Evolutionary conservation across 2,888 invertebrate genomes (phyloP), one percentile per base, ranked within the genome.

Genomic region (Hofmannophila pseudospretella): DNA sequence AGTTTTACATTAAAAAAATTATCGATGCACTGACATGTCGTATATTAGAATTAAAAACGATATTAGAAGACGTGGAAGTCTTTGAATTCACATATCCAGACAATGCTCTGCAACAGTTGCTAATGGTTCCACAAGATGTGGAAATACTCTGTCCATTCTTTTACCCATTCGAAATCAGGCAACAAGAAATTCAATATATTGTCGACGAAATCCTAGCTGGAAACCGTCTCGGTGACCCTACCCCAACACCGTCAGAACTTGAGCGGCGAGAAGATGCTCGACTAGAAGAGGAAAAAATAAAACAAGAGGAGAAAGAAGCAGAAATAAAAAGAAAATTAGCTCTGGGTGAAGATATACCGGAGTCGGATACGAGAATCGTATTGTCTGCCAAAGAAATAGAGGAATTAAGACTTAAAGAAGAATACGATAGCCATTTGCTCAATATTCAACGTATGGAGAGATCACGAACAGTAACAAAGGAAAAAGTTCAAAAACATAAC

Each of bases 51-150:
- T 62, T 91, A 12, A 90, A 90, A 57, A 58, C 68, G 20, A 85
- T 88, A 29, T 58, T 92, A 10, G 87, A 89, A 51, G 80, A 88
- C 42, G 73, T 90, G 7, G 89, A 90, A 60, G 72, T 79, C 4
- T 88, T 89, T 4, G 90, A 92, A 58, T 90, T 82, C 54, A 93
- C 93, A 34, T 94, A 93, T 72, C 88, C 93, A 32, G 94, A 95
- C 58, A 91, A 93, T 52, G 88, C 90, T 16, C 64, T 94, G 33
- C 88, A 91, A 34, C 91, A 92, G 70, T 67, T 93, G 63, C 90
- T 93, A 43, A 84, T 94, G 47, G 88, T 91, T 11, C 94, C 94
- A 0, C 79, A 89, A 25, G 89, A 91, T 42, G 67, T 92, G n/a
- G 88, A 90, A 62, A 81, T 92, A 36, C 53, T 89, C n/a, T 88